These are phyloP conservation scores for Metacarcinus magister DNA, from an alignment of 2,888 invertebrate genomes.

Conservation along the genomic window DNA sequence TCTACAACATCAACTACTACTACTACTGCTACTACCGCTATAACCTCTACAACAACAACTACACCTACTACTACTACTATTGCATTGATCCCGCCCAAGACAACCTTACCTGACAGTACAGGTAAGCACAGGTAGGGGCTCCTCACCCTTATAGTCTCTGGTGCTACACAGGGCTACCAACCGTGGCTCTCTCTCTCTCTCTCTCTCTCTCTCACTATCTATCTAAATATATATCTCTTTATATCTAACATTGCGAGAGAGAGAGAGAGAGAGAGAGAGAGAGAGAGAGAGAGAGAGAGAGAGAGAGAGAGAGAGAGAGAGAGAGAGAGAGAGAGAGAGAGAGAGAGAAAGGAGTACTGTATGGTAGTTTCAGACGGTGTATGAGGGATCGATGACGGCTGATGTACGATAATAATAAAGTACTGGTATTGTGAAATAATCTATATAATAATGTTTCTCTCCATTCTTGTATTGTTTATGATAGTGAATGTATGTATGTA, in stretches of 20 bases:
- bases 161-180: too few relatives aligned
- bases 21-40: neutral
- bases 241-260: too few relatives aligned
- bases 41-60: neutral
- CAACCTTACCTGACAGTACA: neutral
- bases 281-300: too few relatives aligned
- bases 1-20: too few relatives aligned
- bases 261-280: too few relatives aligned
- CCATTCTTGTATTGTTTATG: too few relatives aligned
- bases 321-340: constrained; percentile 30
- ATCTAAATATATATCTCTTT: too few relatives aligned
- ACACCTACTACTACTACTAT: neutral
- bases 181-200: neutral
- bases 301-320: neutral
- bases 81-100: neutral
- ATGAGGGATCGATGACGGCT: neutral
- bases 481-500: too few relatives aligned
- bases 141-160: too few relatives aligned
- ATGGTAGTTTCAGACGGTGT: neutral
- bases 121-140: neutral
- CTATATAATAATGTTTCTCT: too few relatives aligned
- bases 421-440: too few relatives aligned
- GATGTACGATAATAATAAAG: neutral
- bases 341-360: constrained; percentile 22
- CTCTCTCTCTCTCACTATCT: too few relatives aligned